Conservation (phyloP, 2,797 vertebrate genomes). For the Mico argentatus region DNA sequence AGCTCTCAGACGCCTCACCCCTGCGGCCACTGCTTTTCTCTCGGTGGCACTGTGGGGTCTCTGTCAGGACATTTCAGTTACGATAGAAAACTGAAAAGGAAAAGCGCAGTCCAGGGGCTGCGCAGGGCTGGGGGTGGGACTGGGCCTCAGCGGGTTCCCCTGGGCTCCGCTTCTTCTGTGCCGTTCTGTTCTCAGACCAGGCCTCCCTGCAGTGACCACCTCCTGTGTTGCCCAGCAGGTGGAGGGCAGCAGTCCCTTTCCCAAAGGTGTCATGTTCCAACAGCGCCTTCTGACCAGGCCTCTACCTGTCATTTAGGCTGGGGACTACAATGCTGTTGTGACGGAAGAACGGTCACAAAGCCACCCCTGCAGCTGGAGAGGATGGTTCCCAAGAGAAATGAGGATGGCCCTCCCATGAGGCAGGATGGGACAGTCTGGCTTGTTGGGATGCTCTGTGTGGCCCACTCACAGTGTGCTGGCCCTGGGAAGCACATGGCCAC, state of each 20-base stretch:
- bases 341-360: not conserved
- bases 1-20: too few species aligned
- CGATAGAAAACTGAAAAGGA: not conserved
- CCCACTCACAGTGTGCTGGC: not conserved
- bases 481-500: not conserved
- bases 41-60: not conserved
- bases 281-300: not conserved
- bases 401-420: not conserved
- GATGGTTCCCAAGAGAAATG: not conserved
- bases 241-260: not conserved
- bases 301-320: not conserved
- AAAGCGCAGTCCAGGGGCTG: not conserved
- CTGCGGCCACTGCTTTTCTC: not conserved
- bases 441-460: not conserved
- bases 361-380: too few species aligned
- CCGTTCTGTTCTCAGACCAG: not conserved
- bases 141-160: not conserved
- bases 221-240: not conserved
- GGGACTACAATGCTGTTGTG: not conserved
- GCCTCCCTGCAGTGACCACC: not conserved
- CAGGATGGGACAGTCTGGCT: not conserved
- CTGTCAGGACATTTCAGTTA: not conserved
- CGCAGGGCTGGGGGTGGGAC: not conserved
- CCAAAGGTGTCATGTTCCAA: not conserved
- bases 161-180: not conserved